Evolutionary conservation across 2,888 invertebrate genomes (phyloP).

Genomic region (Hoplodrina blanda): DNA sequence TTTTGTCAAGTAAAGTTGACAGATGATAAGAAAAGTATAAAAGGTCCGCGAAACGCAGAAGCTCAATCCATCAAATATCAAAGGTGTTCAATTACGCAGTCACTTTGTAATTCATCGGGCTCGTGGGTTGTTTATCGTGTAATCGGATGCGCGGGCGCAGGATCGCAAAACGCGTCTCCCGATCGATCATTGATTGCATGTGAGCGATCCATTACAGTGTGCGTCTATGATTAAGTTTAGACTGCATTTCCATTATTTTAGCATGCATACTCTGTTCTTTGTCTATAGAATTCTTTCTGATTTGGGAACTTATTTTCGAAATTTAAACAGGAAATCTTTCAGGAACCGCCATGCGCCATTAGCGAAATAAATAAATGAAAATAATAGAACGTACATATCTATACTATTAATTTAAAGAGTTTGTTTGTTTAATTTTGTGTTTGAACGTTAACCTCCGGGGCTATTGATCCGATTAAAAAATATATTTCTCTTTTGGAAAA

Average conservation of each 20-base stretch:
- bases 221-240: slow-evolving; percentile 55
- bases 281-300: neutral
- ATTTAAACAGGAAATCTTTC: no score
- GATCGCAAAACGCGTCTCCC: slow-evolving; percentile 44
- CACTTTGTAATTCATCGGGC: slow-evolving; percentile 66
- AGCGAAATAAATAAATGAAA: no score
- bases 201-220: slow-evolving; percentile 65
- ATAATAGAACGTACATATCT: neutral
- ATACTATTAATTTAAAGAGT: no score
- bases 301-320: no score
- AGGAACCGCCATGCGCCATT: no score
- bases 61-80: slow-evolving; percentile 60
- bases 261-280: slow-evolving; percentile 9
- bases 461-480: no score
- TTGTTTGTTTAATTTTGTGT: no score
- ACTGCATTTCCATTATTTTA: slow-evolving; percentile 43
- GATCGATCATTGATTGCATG: slow-evolving; percentile 70
- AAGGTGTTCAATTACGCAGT: slow-evolving; percentile 71
- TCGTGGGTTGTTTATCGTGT: slow-evolving; percentile 65
- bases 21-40: slow-evolving; percentile 4
- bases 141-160: slow-evolving; percentile 66
- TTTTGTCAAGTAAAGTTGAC: neutral
- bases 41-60: slow-evolving; percentile 20
- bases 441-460: no score
- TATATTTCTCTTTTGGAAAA: no score